Percentiles rank a stretch among this genome's conserved stretches.
These are phyloP conservation scores for Rhinogobius similis DNA, from an alignment of 2,113 vertebrate genomes.

Conservation along the genomic window DNA sequence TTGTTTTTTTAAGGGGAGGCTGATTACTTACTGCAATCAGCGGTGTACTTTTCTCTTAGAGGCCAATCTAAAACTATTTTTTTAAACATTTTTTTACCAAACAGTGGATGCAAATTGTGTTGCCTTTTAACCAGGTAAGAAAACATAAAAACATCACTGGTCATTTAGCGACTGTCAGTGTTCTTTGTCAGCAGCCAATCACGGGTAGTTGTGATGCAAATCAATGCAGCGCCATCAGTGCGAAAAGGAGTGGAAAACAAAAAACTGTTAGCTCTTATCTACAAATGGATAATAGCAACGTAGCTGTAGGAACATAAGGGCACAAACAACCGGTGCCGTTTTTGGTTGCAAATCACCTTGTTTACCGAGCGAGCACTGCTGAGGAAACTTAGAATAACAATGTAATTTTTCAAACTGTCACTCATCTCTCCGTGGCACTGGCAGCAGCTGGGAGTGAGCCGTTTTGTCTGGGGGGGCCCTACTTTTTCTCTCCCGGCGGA, in stretches of 20 bases:
- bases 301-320: conserved; percentile 35
- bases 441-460: conserved; percentile 42
- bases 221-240: not conserved
- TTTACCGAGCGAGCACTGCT: conserved; percentile 50
- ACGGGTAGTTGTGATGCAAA: conserved; percentile 4
- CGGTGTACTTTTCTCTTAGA: not conserved
- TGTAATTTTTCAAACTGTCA: conserved; percentile 59
- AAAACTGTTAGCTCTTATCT: conserved; percentile 28
- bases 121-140: not conserved
- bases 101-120: not conserved
- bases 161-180: conserved; percentile 2
- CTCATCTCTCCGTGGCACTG: conserved; percentile 54
- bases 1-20: not conserved
- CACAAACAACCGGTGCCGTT: conserved; percentile 18
- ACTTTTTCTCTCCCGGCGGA: conserved; percentile 29
- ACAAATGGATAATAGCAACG: conserved; percentile 21
- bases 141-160: not conserved
- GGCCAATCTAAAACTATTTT: not conserved
- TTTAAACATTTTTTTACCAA: not conserved
- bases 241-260: not conserved
- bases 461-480: conserved; percentile 26
- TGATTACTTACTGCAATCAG: conserved; percentile 14
- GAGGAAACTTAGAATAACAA: conserved; percentile 57
- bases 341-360: conserved; percentile 56
- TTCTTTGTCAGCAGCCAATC: conserved; percentile 15